Evolutionary conservation across 2,888 invertebrate genomes (phyloP).

Genomic region (Heliconius erato): DNA sequence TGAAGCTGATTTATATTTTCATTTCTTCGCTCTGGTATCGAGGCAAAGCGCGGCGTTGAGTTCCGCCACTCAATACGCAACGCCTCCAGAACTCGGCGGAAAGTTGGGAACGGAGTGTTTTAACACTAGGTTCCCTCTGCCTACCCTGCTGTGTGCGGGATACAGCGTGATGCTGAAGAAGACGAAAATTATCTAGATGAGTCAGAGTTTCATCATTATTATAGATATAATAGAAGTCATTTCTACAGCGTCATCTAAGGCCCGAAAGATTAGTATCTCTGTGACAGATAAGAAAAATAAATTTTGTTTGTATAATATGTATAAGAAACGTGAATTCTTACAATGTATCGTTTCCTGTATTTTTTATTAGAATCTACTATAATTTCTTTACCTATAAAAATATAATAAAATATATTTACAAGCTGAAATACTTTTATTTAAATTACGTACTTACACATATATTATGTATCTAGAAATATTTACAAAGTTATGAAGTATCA

Average conservation of each 20-base stretch:
- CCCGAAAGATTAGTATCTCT: neutral
- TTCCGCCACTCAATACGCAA: no score
- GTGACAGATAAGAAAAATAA: neutral
- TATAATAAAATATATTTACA: conserved; percentile 4
- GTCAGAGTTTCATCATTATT: no score
- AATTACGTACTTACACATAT: neutral
- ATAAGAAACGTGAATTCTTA: neutral
- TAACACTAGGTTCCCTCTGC: no score
- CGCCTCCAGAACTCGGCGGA: no score
- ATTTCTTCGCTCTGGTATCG: no score
- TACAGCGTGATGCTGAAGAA: no score
- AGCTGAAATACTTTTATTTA: neutral
- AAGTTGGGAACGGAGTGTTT: no score
- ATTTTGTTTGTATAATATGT: neutral
- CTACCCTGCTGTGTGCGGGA: no score
- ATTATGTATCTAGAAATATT: neutral
- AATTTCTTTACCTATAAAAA: no score
- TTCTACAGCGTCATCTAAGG: neutral
- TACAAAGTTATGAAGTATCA: neutral
- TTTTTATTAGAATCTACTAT: neutral
- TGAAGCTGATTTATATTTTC: no score
- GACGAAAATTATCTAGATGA: neutral
- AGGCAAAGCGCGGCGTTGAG: no score
- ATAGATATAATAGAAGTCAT: neutral
- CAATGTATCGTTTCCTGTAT: neutral